Base-by-base conservation (phyloP, 2,888 invertebrate genomes). In the Eucera pruinosa region DNA sequence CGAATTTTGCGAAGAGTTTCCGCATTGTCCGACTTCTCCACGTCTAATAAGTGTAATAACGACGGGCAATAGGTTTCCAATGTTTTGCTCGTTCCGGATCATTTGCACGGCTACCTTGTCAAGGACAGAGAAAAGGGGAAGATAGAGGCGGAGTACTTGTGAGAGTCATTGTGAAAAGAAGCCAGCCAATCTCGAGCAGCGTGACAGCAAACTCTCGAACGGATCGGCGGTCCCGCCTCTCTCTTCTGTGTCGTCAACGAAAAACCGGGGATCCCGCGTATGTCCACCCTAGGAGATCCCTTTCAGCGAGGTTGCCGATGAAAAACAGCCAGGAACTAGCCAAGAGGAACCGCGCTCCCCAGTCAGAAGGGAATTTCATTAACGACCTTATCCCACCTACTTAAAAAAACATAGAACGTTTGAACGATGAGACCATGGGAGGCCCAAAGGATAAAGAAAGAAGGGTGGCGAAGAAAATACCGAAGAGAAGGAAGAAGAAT, bases 11-110 rank as follows among this genome's bases (percentile, higher is more conserved):
- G 82, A 84, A 84, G 74, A 70, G 84, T 78, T 85, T 77, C 76
- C 77, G 67, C 82, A 64, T 78, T 72, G 76, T 72, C 39, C 47
- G 54, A 1, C 7, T 47, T 52, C 50, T 65, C 72, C 78, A 79
- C 69, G 68, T 78, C 82, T 81, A 77, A 78, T 83, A 78, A 50
- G 64, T 52, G 68, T 57, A 69, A 72, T 71, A 73, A 58, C 73
- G 57, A 47, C 70, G 18, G 57, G 36, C 62, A 67, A 74, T 60
- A 62, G 66, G 77, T 78, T 83, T 74, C 69, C 85, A 72, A 80
- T 85, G 88, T 87, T 87, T 86, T 88, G 86, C 85, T 82, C 85
- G 81, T 86, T 83, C 66, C 82, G 65, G 74, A 72, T 87, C 88
- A 80, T 86, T 87, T 84, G 84, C 69, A 72, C 68, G 73, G 78